Evolutionary conservation across 2,888 invertebrate species (phyloP).

Genomic region (Nudaria mundana): DNA sequence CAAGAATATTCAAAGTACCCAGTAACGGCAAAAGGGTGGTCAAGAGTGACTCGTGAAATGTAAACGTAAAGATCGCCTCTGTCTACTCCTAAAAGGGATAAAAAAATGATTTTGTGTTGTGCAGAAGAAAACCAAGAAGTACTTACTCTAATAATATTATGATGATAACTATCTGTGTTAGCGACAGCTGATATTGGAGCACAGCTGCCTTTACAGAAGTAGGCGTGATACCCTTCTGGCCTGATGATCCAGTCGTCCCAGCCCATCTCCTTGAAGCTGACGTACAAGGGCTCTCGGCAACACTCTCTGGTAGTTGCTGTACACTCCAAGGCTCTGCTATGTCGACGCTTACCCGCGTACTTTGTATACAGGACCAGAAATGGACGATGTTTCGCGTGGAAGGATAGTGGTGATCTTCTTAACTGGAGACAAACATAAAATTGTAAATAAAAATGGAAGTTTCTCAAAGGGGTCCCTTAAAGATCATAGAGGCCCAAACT

Average conservation of each 20-base stretch:
- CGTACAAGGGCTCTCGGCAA: slow-evolving; percentile 90
- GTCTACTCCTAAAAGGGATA: too few relatives aligned
- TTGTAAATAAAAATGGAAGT: too few relatives aligned
- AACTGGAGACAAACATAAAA: too few relatives aligned
- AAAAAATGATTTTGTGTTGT: too few relatives aligned
- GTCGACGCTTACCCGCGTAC: slow-evolving; percentile 84
- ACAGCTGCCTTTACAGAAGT: slow-evolving; percentile 93
- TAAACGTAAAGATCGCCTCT: too few relatives aligned
- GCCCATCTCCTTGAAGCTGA: slow-evolving; percentile 91
- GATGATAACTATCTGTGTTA: slow-evolving; percentile 81
- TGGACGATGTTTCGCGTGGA: slow-evolving; percentile 85
- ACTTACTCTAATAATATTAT: slow-evolving; percentile 88
- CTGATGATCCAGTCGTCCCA: slow-evolving; percentile 95
- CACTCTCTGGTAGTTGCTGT: slow-evolving; percentile 85
- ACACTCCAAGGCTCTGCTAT: slow-evolving; percentile 85
- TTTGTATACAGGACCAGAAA: slow-evolving; percentile 91
- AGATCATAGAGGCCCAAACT: too few relatives aligned
- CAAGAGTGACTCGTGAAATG: too few relatives aligned
- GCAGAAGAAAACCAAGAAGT: background rate
- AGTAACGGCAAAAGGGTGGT: too few relatives aligned
- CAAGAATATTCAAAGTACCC: too few relatives aligned
- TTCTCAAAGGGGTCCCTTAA: too few relatives aligned
- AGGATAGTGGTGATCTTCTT: slow-evolving; percentile 85
- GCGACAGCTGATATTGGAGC: slow-evolving; percentile 87
- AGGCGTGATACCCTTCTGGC: slow-evolving; percentile 91